A percentile compares a stretch with the other conserved stretches of the same genome.
Evolutionary conservation across 2,113 vertebrate genomes (phyloP).

Genomic region (Phyllostomus discolor): DNA sequence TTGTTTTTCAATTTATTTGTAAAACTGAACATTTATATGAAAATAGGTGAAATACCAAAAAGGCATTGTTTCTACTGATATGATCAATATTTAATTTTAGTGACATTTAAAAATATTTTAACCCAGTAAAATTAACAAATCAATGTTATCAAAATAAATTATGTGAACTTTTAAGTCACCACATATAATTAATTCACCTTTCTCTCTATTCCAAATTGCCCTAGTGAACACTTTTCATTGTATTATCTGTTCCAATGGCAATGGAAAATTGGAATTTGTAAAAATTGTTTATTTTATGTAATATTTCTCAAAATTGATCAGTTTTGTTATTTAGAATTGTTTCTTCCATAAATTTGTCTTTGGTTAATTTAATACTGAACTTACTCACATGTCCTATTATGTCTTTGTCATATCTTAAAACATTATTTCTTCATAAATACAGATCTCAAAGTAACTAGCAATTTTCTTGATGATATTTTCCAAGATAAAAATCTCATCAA

Average conservation of each 20-base stretch:
- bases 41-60: constrained; percentile 8
- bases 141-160: constrained; percentile 8
- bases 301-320: constrained; percentile 4
- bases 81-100: neutral
- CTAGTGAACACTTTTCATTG: neutral
- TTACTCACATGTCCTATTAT: neutral
- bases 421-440: neutral
- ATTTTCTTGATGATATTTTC: neutral
- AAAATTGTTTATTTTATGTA: neutral
- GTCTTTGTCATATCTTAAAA: neutral
- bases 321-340: neutral
- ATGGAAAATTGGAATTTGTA: neutral
- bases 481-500: neutral
- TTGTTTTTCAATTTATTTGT: constrained; percentile 9
- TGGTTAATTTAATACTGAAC: neutral
- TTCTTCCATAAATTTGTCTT: neutral
- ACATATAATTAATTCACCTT: neutral
- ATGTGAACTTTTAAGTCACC: constrained; percentile 9
- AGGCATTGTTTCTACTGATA: neutral
- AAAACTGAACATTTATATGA: constrained; percentile 10
- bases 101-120: constrained; percentile 7
- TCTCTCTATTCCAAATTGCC: neutral
- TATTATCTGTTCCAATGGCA: neutral
- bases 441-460: neutral
- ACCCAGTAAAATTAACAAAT: neutral